phyloP scores from a whole-genome alignment of 2,888 invertebrate species.

The Patella pellucida region DNA sequence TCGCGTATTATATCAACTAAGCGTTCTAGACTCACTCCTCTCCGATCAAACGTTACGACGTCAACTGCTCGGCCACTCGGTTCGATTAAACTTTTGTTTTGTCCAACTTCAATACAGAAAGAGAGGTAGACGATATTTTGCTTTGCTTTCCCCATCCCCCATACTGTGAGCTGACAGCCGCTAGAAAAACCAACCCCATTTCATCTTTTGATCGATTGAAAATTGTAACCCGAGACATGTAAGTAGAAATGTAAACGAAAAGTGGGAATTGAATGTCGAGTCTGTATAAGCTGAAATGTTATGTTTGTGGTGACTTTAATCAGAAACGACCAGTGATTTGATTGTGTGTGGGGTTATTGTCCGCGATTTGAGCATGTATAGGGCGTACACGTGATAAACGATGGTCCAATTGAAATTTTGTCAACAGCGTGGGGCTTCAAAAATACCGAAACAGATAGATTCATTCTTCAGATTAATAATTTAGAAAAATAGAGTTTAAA shows the following conservation, averaged over 20 bases:
- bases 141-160: not conserved
- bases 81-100: not conserved
- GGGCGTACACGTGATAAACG: too few relatives aligned
- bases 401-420: too few relatives aligned
- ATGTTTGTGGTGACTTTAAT: too few relatives aligned
- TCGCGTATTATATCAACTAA: not conserved
- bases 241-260: slow-evolving; percentile 9
- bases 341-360: too few relatives aligned
- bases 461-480: too few relatives aligned
- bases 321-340: too few relatives aligned
- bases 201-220: slow-evolving; percentile 3
- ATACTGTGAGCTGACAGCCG: not conserved
- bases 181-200: not conserved
- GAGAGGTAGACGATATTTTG: not conserved
- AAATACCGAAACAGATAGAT: too few relatives aligned
- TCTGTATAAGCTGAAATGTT: too few relatives aligned
- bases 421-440: too few relatives aligned
- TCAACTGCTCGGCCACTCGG: not conserved
- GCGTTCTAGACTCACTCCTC: not conserved
- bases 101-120: not conserved
- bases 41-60: slow-evolving; percentile 5
- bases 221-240: slow-evolving; percentile 1
- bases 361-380: too few relatives aligned
- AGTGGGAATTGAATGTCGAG: not conserved
- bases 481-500: too few relatives aligned